A percentile compares a stretch with the other conserved stretches of the same genome.
phyloP scores from a whole-genome alignment of 1,140 invertebrate genomes.

The Thaumatotibia leucotreta region DNA sequence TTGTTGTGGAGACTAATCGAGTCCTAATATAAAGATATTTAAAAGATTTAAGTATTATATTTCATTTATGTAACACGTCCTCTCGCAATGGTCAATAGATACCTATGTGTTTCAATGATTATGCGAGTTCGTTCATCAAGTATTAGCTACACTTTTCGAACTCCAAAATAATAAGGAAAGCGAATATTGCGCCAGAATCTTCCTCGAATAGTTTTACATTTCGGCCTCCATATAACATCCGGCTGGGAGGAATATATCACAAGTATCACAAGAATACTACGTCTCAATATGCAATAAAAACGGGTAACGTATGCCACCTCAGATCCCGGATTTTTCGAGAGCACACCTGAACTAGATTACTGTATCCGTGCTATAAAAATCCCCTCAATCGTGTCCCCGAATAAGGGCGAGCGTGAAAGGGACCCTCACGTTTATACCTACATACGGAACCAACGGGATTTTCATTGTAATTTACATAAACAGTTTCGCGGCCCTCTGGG shows the following conservation, averaged over 20 bases:
- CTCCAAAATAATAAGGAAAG: neutral
- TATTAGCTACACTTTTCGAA: no score
- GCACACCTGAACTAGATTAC: conserved; percentile 67
- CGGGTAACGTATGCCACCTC: conserved; percentile 63
- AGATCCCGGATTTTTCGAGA: conserved; percentile 55
- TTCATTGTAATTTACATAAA: conserved; percentile 56
- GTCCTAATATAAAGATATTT: no score
- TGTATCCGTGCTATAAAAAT: conserved; percentile 64
- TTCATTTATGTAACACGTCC: no score
- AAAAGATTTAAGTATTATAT: no score
- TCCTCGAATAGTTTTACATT: conserved; percentile 43
- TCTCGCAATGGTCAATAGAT: no score
- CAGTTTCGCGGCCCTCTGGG: conserved; percentile 33
- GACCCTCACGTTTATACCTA: conserved; percentile 43
- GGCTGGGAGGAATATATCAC: conserved; percentile 46
- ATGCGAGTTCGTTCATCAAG: no score
- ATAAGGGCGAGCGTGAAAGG: conserved; percentile 47
- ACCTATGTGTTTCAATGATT: no score
- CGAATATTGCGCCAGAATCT: neutral
- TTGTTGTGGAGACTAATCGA: no score
- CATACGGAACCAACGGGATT: conserved; percentile 45
- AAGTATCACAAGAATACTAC: conserved; percentile 50
- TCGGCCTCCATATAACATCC: conserved; percentile 41
- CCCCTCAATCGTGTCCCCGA: conserved; percentile 46
- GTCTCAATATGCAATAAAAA: conserved; percentile 74